These are phyloP conservation scores for Eufriesea mexicana DNA, from an alignment of 1,140 invertebrate species.

Conservation along the genomic window DNA sequence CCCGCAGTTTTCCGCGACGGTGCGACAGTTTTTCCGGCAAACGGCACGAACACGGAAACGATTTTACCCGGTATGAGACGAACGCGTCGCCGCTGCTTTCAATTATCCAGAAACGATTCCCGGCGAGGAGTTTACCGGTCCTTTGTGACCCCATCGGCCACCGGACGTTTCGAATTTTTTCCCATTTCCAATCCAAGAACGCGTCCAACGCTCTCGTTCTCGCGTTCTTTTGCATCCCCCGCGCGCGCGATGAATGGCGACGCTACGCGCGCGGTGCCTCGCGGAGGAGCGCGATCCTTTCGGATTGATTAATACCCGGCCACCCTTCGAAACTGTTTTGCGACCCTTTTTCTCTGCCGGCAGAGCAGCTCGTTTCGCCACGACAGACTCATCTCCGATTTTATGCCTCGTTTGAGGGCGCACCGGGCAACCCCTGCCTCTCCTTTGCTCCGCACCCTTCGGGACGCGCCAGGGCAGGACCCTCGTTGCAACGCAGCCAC, in stretches of 20 bases:
- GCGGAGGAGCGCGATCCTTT: constrained; percentile 52
- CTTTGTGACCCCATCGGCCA: neutral
- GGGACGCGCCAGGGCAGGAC: neutral
- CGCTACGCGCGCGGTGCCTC: neutral
- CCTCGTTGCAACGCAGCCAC: constrained; percentile 48
- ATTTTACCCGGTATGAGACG: constrained; percentile 23
- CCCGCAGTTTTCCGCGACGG: neutral
- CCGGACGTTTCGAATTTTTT: neutral
- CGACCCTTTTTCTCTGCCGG: constrained; percentile 43
- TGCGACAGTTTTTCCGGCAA: neutral
- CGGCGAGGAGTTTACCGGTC: neutral
- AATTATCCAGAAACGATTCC: neutral
- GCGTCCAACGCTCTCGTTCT: rapidly evolving
- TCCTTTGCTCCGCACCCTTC: constrained; percentile 3
- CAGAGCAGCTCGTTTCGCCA: constrained; percentile 55
- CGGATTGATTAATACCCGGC: constrained; percentile 65
- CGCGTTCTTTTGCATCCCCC: neutral
- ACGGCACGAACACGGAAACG: constrained; percentile 24
- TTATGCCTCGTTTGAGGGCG: constrained; percentile 70
- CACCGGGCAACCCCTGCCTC: constrained; percentile 46
- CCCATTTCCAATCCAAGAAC: neutral
- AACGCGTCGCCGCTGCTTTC: neutral
- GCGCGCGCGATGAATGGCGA: neutral
- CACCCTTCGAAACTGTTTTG: constrained; percentile 61
- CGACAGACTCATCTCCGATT: constrained; percentile 70